Evolutionary conservation across 2,113 vertebrate genomes (phyloP).

Genomic region (Tupaia chinensis): DNA sequence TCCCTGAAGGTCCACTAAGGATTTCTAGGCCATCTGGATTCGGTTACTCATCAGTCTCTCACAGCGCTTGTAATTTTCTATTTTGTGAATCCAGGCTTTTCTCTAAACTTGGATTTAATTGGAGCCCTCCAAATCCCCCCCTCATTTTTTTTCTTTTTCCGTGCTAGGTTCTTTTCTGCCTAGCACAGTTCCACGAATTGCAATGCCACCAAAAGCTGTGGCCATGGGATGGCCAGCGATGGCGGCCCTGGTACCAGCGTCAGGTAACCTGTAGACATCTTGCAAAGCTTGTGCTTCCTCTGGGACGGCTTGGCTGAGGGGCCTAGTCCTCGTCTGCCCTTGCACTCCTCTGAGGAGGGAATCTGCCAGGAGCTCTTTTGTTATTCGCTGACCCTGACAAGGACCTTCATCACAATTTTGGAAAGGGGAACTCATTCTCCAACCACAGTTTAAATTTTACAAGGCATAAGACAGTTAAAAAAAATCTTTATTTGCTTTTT

Average conservation of each 20-base stretch:
- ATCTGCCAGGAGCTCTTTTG: background rate
- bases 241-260: background rate
- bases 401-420: background rate
- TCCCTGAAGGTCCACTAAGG: background rate
- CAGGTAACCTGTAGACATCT: background rate
- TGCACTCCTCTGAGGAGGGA: background rate
- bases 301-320: background rate
- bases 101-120: background rate
- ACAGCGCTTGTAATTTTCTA: background rate
- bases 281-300: background rate
- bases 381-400: background rate
- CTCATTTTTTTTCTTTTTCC: rapidly evolving
- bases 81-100: background rate
- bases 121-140: background rate
- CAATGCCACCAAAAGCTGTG: background rate
- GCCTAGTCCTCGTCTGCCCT: background rate
- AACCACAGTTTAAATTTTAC: background rate
- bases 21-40: background rate
- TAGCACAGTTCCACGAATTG: background rate
- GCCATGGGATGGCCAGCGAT: background rate
- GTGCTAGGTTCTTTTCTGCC: background rate
- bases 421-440: background rate
- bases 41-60: background rate
- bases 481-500: background rate
- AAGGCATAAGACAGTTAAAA: background rate